Evolutionary conservation across 2,797 vertebrate genomes (phyloP).

Genomic region (Parauchenoglanis ngamensis): DNA sequence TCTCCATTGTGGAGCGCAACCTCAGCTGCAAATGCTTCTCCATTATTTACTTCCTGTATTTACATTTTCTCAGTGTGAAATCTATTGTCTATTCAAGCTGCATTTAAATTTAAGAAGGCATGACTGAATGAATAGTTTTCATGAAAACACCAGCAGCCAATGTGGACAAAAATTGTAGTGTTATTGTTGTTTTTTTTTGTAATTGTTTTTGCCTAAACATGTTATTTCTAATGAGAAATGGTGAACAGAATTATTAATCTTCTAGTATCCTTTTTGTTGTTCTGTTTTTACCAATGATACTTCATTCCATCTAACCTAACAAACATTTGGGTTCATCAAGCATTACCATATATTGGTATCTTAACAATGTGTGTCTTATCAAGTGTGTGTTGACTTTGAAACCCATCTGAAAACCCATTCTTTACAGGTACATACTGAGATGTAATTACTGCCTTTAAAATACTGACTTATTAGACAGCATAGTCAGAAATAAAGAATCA

Average conservation of each 20-base stretch:
- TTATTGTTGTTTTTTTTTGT: background rate
- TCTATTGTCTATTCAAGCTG: background rate
- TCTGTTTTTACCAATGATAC: background rate
- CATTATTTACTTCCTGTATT: background rate
- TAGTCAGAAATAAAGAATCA: background rate
- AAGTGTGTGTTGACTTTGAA: background rate
- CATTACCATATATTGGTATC: background rate
- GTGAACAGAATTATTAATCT: background rate
- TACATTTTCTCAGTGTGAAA: background rate
- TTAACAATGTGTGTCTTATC: background rate
- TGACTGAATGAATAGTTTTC: background rate
- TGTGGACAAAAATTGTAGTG: background rate
- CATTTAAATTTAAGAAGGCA: background rate
- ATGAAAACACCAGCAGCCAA: background rate
- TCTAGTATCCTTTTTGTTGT: background rate
- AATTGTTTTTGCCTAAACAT: background rate
- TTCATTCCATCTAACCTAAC: background rate
- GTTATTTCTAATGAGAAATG: background rate
- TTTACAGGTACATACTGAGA: background rate
- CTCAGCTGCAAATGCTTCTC: background rate
- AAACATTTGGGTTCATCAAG: background rate
- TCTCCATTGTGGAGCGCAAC: background rate
- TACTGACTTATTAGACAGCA: background rate
- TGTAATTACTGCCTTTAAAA: background rate
- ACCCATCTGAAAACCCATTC: background rate